Conservation (phyloP, 2,888 invertebrate species). For the Sinotaia quadrata region DNA sequence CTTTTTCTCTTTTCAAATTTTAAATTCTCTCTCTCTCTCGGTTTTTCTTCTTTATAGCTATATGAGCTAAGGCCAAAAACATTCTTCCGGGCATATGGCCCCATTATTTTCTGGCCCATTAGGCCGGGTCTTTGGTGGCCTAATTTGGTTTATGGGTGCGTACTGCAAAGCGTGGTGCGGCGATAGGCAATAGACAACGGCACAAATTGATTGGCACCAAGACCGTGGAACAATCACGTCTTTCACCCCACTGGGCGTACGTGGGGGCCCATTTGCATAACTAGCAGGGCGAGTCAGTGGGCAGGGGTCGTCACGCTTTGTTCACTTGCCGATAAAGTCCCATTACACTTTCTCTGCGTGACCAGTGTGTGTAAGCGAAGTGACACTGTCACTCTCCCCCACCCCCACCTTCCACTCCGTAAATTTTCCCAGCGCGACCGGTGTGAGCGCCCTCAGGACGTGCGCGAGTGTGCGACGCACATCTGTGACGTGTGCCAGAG, state of each 20-base stretch:
- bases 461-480: too few species aligned
- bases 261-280: conserved; percentile 12
- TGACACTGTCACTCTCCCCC: not conserved
- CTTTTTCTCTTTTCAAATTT: too few species aligned
- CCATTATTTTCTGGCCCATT: conserved; percentile 19
- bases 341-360: too few species aligned
- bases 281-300: conserved; percentile 19
- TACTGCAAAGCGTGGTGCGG: not conserved
- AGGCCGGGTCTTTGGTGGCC: not conserved
- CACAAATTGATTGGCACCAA: conserved; percentile 2
- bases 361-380: too few species aligned
- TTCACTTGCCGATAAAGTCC: conserved; percentile 1
- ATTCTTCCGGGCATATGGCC: conserved; percentile 13
- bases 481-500: too few species aligned
- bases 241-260: conserved; percentile 8
- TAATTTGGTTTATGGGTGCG: conserved; percentile 15
- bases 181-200: too few species aligned
- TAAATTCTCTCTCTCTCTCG: not conserved
- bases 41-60: not conserved
- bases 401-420: not conserved
- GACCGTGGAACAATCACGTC: conserved; percentile 14
- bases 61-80: not conserved
- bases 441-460: too few species aligned
- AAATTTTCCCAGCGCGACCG: too few species aligned
- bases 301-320: conserved; percentile 8